Evolutionary conservation across 1,140 invertebrate species (phyloP), one percentile per base, ranked within the genome.

Genomic region (Metaphire vulgaris): DNA sequence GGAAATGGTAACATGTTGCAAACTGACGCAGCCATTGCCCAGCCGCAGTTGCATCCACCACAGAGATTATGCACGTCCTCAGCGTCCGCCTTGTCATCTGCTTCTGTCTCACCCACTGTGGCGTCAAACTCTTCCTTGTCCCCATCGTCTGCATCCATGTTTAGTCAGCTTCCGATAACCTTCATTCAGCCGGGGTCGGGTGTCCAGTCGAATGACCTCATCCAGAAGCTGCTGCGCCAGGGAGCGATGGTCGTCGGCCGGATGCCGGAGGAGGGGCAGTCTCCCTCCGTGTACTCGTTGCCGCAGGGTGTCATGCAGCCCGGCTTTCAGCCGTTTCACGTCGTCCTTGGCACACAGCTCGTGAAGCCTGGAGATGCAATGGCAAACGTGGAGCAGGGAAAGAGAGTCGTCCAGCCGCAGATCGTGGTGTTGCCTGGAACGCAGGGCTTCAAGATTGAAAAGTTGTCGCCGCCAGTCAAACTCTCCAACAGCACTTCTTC

Each of bases 141-240:
- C 21, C 21, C 41, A 6, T 56, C 41, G 6, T 56, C 41, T 21
- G 6, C 41, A 6, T 56, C 41, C 41, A 12, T 56, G 41, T 56
- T 56, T 56, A 21, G 41, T 21, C 41, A 56, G 41, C 41, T 56
- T 6, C 41, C 41, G 21, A 56, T 56, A 6, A 56, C 41, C 41
- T 56, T 56, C 41, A 56, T 56, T 21, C 41, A 56, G 41, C 41
- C 41, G 6, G 41, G 41, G 6, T 56, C 41, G 21, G 21, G 41
- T 21, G 21, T 21, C 41, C 41, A 56, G 6, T 56, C 41, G 21
- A 56, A 56, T 56, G 41, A 56, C 30, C 30, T 71, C 16, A 30
- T 71, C 16, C 69, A 71, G 69, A 71, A 71, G 29, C 69, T 71
- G 29, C 69, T 71, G 21, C 69, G 32, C 6, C 69, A 71, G 69